Evolutionary conservation across 2,888 invertebrate species (phyloP), one percentile per base, ranked within the genome.

Genomic region (Acronicta alni): DNA sequence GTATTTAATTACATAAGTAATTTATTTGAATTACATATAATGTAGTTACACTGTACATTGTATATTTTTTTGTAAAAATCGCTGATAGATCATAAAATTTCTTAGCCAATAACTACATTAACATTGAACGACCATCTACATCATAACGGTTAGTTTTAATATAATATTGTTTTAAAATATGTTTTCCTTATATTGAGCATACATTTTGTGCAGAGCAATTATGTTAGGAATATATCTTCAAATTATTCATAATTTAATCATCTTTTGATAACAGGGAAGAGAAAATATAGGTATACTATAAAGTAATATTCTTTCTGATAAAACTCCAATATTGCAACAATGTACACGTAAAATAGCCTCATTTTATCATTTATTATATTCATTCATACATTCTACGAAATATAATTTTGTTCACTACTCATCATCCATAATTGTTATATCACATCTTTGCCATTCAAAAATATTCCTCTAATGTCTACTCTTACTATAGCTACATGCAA

Each of bases 371-470:
- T 71, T 52, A 67, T 68, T 57, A n/a, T 72, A 38, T 67, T 52
- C 44, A 57, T 51, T 52, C 44, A 59, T 51, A 60, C 48, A 15
- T 42, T 59, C 47, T 66, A 67, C 41, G 68, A 63, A 48, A 72
- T 76, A 73, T 72, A 72, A 53, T 62, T 72, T 67, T 69, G 57
- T 72, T 72, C 52, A 42, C 70, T 81, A 78, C 65, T 57, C 77
- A 81, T 82, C 83, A 83, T 74, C 60, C 79, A 77, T 74, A 62
- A 66, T 73, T 67, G 20, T 57, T 79, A 78, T 83, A 84, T 84
- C 83, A 84, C 84, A 83, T 75, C 61, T 72, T 77, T 79, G 73
- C 57, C 80, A 80, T 72, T 77, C 79, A 81, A 70, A 74, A 65
- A 58, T 71, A 61, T 69, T 67, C 49, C 23, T 60, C 67, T 78